Conservation (phyloP, 2,888 invertebrate species). For the Drosophila picticornis region DNA sequence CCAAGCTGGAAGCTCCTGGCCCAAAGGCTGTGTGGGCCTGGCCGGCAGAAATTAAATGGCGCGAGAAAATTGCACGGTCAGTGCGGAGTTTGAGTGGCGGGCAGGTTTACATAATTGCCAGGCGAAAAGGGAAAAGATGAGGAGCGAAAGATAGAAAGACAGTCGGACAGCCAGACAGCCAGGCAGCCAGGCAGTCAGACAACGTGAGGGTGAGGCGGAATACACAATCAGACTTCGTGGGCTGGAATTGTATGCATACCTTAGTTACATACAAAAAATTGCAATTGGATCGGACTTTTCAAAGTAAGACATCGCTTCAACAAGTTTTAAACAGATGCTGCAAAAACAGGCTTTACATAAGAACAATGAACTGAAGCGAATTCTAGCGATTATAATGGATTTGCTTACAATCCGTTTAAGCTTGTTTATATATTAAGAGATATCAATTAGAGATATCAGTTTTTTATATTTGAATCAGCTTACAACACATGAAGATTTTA, state of each 20-base stretch:
- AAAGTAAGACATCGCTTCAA: not conserved
- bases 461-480: not conserved
- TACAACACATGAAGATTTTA: not conserved
- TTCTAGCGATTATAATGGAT: not conserved
- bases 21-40: constrained; percentile 34
- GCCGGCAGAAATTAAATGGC: constrained; percentile 80
- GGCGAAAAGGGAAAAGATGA: constrained; percentile 48
- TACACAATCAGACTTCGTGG: constrained; percentile 20
- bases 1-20: constrained; percentile 14
- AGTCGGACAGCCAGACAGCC: not conserved
- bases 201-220: not conserved
- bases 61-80: constrained; percentile 80
- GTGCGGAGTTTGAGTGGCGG: constrained; percentile 61
- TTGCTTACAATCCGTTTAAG: not conserved
- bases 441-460: not conserved
- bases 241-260: constrained; percentile 13
- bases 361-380: not conserved
- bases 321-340: not conserved
- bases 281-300: constrained; percentile 2
- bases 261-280: constrained; percentile 2
- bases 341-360: not conserved
- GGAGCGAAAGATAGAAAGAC: constrained; percentile 17
- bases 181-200: constrained; percentile 14
- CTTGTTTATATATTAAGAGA: not conserved
- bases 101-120: constrained; percentile 77